phyloP scores from a whole-genome alignment of 30 jellyfish, hydroid and myxozoan genomes.

The Aurelia sp. region DNA sequence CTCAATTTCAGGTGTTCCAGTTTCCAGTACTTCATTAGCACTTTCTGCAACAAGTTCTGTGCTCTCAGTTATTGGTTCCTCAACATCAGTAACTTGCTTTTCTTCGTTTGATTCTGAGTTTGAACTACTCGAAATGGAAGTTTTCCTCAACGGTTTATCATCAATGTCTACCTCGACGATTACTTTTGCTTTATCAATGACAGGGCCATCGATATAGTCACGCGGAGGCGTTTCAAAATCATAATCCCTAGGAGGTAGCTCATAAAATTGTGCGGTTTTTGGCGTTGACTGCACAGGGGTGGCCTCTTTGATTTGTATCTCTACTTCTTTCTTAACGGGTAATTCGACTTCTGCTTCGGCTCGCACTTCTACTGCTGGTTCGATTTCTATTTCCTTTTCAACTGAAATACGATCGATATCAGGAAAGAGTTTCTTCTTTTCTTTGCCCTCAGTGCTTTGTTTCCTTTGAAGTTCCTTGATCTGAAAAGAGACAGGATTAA shows the following conservation, averaged over 20 bases:
- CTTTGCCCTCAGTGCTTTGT: neutral
- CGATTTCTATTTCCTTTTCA: neutral
- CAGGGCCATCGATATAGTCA: neutral
- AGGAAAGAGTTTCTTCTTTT: conserved; percentile 30
- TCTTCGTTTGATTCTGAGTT: conserved; percentile 29
- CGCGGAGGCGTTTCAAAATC: conserved; percentile 3
- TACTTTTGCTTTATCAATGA: no score
- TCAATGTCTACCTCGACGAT: neutral
- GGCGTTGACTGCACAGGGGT: no score
- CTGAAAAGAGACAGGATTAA: conserved; percentile 2
- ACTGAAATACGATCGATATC: conserved; percentile 15
- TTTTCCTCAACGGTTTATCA: conserved; percentile 2
- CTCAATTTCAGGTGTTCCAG: neutral
- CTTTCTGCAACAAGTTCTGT: conserved; percentile 1
- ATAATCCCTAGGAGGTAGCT: conserved; percentile 39
- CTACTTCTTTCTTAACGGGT: no score
- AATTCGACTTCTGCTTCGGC: conserved; percentile 11
- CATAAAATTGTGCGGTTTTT: neutral
- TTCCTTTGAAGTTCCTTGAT: neutral
- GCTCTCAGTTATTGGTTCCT: neutral
- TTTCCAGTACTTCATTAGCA: neutral
- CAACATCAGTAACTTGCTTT: neutral
- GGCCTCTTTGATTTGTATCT: no score
- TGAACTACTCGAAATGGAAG: conserved; percentile 42
- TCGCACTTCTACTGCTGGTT: neutral